Evolutionary conservation across 2,888 invertebrate genomes (phyloP), one percentile per base, ranked within the genome.

Genomic region (Teleogryllus oceanicus): DNA sequence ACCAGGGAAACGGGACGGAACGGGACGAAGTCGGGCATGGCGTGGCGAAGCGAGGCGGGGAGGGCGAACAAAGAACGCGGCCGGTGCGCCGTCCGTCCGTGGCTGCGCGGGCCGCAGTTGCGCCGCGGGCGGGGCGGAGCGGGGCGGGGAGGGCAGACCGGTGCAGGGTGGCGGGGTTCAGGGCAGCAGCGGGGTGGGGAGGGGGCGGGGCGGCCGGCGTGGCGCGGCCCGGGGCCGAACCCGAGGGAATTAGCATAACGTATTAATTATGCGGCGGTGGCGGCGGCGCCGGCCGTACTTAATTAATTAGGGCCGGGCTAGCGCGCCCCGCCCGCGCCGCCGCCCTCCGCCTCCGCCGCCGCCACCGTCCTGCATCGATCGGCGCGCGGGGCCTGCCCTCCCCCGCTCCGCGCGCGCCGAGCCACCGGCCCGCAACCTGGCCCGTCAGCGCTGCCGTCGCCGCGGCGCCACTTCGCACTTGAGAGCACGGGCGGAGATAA

Each of bases 361-460:
- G 37, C 37, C 37, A 8, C 62, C 62, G 62, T 18, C 16, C 62
- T n/a, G n/a, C 16, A 18, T 13, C 62, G 62, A 13, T n/a, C 16
- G 16, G 16, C 3, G 16, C 16, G 16, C 62, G 13, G 62, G 16
- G 4, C 12, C 62, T 4, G 11, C 62, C 10, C 13, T 62, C 37
- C 49, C n/a, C 37, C 24, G 37, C 77, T 12, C n/a, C n/a, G n/a
- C 50, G 49, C 50, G n/a, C 77, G 50, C 13, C 77, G 2, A 11
- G 37, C 37, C 13, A 75, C 37, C 37, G 21, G 21, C 75, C 37
- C 75, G 21, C 50, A n/a, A 62, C 49, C 78, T 18, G n/a, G n/a
- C 79, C 74, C 49, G 24, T n/a, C 49, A 12, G 21, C 74, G 37
- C 76, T 11, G 37, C 75, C 78, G n/a, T 49, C 74, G 62, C 77